Conservation (phyloP, 2,797 vertebrate genomes). For the Heliangelus exortis region DNA sequence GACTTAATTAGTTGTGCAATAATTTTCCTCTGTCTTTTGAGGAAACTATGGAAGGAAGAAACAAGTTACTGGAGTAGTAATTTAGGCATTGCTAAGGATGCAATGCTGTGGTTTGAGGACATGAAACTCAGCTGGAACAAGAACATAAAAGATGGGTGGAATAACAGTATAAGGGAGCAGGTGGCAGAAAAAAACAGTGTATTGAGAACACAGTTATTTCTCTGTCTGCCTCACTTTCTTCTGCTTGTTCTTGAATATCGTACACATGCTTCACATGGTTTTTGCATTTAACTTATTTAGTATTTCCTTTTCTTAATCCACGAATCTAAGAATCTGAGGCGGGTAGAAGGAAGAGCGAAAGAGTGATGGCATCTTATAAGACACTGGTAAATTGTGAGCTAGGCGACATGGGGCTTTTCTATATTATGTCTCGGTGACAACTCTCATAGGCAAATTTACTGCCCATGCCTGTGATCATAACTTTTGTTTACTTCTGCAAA, state of each 20-base stretch:
- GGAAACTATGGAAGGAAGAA: neutral
- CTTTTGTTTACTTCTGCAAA: neutral
- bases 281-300: neutral
- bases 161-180: neutral
- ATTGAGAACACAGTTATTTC: neutral
- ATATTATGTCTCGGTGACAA: neutral
- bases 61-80: neutral
- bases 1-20: neutral
- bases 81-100: neutral
- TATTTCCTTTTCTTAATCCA: neutral
- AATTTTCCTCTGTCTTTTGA: neutral
- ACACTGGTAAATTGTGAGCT: neutral
- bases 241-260: neutral
- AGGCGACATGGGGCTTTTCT: neutral
- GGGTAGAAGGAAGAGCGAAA: neutral
- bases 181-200: neutral
- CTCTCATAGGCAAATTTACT: neutral
- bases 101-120: neutral
- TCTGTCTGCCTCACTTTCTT: neutral
- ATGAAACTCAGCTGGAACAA: neutral
- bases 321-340: neutral
- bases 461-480: neutral
- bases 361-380: neutral
- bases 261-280: rapidly evolving
- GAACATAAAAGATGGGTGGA: neutral